Evolutionary conservation across 2,113 vertebrate genomes (phyloP), one percentile per base, ranked within the genome.

Genomic region (Scalopus aquaticus): DNA sequence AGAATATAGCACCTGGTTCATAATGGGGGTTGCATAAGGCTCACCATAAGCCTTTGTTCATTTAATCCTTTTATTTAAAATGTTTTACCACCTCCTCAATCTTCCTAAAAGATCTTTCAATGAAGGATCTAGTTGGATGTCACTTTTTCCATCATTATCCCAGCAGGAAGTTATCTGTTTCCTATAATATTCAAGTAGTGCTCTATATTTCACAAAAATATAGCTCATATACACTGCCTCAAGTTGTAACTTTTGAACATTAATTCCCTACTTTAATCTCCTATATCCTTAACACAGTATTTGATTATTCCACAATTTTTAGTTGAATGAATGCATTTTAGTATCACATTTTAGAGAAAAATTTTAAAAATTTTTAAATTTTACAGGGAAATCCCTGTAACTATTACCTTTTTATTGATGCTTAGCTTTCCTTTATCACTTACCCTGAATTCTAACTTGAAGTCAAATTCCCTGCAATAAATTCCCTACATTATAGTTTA

Each of bases 11-110:
- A 9, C 6, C 19, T 82, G 15, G 2, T 28, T 67, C 11, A n/a
- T 42, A 62, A 12, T 42, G 11, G 26, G 30, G 22, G 0, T 35
- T 84, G 88, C 84, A 78, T 82, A 67, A 90, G 8, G 20, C 9
- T 62, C 58, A 70, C n/a, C n/a, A 9, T 54, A 86, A 81, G 22
- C 3, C 1, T 84, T 92, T 72, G 11, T 15, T 95, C 12, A 19
- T 64, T 88, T 32, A 24, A 39, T 81, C n/a, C 42, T 94, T 88
- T 93, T 76, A 74, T 65, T 35, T 87, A 86, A 96, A 94, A 77
- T 79, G 2, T 8, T 65, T 90, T 69, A 72, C 42, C 49, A 30
- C 5, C 6, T 76, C 44, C 44, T 49, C 10, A 58, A 67, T 26
- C 24, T 42, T 54, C 13, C 24, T 76, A 51, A 86, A 80, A 90